Evolutionary conservation across 2,113 vertebrate species (phyloP).

Genomic region (Ptilorrhoa leucosticta): DNA sequence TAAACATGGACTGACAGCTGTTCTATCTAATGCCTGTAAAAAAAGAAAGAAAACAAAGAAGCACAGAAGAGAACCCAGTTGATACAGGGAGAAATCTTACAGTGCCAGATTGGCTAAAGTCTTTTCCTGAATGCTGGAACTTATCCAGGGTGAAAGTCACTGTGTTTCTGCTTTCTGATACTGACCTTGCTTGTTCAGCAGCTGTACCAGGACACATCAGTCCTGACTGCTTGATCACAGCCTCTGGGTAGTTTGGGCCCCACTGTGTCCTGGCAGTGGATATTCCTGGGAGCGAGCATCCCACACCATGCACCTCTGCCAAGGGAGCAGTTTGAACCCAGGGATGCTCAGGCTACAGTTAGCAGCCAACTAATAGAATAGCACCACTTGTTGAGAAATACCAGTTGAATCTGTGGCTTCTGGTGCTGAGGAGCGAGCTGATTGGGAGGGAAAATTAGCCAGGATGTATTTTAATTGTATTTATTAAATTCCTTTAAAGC

Average conservation of each 20-base stretch:
- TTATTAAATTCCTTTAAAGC: constrained; percentile 5
- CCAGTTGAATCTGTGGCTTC: not conserved
- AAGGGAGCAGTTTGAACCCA: not conserved
- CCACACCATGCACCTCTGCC: fast-evolving
- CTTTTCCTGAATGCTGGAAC: not conserved
- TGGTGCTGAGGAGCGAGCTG: not conserved
- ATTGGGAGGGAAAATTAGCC: not conserved
- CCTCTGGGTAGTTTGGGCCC: not conserved
- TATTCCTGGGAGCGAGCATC: not conserved
- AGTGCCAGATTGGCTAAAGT: not conserved
- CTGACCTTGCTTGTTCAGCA: not conserved
- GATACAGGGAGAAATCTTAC: not conserved
- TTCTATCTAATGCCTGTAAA: not conserved
- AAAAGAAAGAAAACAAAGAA: not conserved
- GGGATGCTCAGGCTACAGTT: not conserved
- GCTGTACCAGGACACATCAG: fast-evolving
- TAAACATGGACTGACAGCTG: not conserved
- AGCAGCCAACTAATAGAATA: not conserved
- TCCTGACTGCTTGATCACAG: not conserved
- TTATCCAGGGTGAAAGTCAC: not conserved
- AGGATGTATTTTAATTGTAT: not conserved
- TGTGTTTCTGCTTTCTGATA: not conserved
- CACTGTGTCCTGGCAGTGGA: not conserved
- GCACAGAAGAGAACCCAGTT: not conserved
- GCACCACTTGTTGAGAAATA: not conserved